Evolutionary conservation across 2,888 invertebrate species (phyloP).

Genomic region (Asteroscopus sphinx): DNA sequence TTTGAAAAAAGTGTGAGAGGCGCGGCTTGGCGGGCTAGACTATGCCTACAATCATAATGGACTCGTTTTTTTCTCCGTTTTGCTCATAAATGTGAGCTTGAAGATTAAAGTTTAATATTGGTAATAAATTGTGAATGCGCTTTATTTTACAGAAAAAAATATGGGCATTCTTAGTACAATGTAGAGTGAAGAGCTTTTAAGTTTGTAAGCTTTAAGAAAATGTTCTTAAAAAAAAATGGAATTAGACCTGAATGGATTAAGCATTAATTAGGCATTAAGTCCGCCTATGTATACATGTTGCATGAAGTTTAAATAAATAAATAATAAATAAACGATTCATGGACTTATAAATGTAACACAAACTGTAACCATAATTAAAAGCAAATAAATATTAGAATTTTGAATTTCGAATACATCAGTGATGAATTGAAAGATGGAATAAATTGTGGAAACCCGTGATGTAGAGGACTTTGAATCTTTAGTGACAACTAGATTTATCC

Average conservation of each 20-base stretch:
- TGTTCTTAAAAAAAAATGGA: no score
- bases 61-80: constrained; percentile 35
- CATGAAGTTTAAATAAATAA: no score
- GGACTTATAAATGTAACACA: no score
- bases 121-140: constrained; percentile 38
- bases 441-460: not conserved
- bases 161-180: constrained; percentile 18
- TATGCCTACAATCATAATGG: constrained; percentile 42
- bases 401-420: not conserved
- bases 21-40: constrained; percentile 24
- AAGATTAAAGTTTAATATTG: constrained; percentile 43
- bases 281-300: no score
- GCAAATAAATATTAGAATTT: no score
- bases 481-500: constrained; percentile 28
- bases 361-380: no score
- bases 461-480: not conserved
- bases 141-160: constrained; percentile 17
- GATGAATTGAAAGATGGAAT: not conserved
- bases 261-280: no score
- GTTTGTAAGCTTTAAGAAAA: not conserved
- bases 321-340: no score
- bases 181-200: constrained; percentile 4
- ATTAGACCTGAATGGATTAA: no score
- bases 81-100: constrained; percentile 30
- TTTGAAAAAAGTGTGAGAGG: constrained; percentile 29